Conservation (phyloP, 2,113 vertebrate genomes). For the Equus przewalskii region DNA sequence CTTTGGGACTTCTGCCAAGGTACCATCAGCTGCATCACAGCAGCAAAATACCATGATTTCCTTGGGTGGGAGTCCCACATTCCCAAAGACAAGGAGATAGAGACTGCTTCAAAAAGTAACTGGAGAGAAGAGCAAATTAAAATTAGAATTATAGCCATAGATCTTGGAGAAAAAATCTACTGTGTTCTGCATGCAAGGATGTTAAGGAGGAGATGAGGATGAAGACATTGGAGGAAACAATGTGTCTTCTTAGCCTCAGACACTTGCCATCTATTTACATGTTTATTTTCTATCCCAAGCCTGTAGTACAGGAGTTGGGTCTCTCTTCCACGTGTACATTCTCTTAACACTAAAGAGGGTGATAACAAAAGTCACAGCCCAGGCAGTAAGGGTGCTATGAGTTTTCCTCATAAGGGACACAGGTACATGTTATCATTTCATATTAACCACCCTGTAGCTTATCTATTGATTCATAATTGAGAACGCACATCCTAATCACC, state of each 20-base stretch:
- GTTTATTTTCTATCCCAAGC: constrained; percentile 40
- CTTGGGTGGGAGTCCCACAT: constrained; percentile 8
- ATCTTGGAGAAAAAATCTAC: constrained; percentile 9
- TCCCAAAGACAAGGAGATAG: constrained; percentile 33
- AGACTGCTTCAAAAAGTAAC: constrained; percentile 34
- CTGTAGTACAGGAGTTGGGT: background rate
- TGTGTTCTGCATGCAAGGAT: background rate
- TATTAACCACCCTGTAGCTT: background rate
- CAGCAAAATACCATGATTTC: background rate
- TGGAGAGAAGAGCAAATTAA: constrained; percentile 51
- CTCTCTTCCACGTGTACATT: background rate
- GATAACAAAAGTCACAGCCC: background rate
- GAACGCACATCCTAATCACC: background rate
- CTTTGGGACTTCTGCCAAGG: background rate
- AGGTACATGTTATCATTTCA: background rate
- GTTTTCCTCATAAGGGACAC: background rate
- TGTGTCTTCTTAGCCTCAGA: background rate
- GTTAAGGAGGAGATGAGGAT: background rate
- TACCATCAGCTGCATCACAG: background rate
- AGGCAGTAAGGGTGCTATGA: background rate
- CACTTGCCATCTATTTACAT: background rate
- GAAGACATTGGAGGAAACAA: constrained; percentile 1
- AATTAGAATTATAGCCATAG: constrained; percentile 10
- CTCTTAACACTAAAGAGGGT: background rate
- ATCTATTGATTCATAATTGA: background rate